Percentiles rank a stretch among this genome's conserved stretches.
Evolutionary conservation across 2,113 vertebrate species (phyloP).

Genomic region (Anolis carolinensis): DNA sequence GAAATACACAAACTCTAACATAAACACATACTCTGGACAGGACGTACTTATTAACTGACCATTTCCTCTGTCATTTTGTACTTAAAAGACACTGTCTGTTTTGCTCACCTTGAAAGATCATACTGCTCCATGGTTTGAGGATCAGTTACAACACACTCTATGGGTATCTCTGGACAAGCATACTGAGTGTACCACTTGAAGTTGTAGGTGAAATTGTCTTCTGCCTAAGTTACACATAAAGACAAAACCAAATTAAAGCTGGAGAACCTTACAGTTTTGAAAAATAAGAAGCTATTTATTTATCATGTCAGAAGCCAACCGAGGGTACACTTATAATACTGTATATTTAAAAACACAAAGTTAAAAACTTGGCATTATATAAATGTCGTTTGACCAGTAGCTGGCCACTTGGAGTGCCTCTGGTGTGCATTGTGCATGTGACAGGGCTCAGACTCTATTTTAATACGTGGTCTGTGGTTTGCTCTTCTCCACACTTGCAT

Average conservation of each 20-base stretch:
- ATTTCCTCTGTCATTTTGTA: background rate
- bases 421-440: too few species aligned
- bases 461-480: too few species aligned
- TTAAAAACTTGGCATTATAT: too few species aligned
- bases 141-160: conserved; percentile 92
- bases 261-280: background rate
- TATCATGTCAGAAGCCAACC: too few species aligned
- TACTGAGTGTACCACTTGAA: conserved; percentile 94
- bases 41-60: background rate
- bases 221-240: conserved; percentile 68
- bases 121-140: conserved; percentile 85
- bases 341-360: too few species aligned
- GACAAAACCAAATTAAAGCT: background rate
- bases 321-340: too few species aligned
- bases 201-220: conserved; percentile 91
- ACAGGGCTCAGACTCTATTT: too few species aligned
- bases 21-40: background rate
- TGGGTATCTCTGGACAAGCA: conserved; percentile 88
- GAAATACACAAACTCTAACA: too few species aligned
- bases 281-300: too few species aligned
- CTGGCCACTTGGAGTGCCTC: too few species aligned
- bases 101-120: conserved; percentile 89
- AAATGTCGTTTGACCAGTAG: too few species aligned
- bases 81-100: rapidly evolving
- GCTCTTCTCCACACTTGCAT: too few species aligned